phyloP scores from a whole-genome alignment of 37 sponge, comb jelly and placozoan species.

The Oopsacas minuta region DNA sequence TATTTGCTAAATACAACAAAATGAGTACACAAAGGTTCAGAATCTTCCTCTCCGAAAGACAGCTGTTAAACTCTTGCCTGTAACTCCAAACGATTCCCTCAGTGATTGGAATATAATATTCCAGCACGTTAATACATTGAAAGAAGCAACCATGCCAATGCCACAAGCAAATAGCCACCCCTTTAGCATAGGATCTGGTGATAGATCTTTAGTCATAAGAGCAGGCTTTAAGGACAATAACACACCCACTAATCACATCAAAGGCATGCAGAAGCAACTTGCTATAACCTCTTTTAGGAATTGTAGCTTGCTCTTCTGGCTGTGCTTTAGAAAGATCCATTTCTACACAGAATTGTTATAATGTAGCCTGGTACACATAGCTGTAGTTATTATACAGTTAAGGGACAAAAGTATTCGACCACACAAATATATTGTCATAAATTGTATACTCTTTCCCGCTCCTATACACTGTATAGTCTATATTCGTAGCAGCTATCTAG shows the following conservation, averaged over 20 bases:
- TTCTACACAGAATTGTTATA: neutral
- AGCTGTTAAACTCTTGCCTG: neutral
- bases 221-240: neutral
- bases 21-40: neutral
- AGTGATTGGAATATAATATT: neutral
- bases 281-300: neutral
- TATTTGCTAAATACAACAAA: neutral
- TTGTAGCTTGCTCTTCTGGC: neutral
- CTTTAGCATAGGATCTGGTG: neutral
- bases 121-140: neutral
- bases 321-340: neutral
- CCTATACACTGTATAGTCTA: too few species aligned
- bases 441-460: too few species aligned
- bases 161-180: neutral
- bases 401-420: too few species aligned
- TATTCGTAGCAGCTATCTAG: too few species aligned
- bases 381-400: neutral
- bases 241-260: constrained; percentile 15
- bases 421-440: too few species aligned
- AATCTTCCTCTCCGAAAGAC: constrained; percentile 3
- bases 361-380: neutral
- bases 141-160: neutral
- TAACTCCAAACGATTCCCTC: neutral
- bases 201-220: neutral
- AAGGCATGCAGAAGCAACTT: neutral